Evolutionary conservation across 2,113 vertebrate species (phyloP), one percentile per base, ranked within the genome.

Genomic region (Notiomystis cincta): DNA sequence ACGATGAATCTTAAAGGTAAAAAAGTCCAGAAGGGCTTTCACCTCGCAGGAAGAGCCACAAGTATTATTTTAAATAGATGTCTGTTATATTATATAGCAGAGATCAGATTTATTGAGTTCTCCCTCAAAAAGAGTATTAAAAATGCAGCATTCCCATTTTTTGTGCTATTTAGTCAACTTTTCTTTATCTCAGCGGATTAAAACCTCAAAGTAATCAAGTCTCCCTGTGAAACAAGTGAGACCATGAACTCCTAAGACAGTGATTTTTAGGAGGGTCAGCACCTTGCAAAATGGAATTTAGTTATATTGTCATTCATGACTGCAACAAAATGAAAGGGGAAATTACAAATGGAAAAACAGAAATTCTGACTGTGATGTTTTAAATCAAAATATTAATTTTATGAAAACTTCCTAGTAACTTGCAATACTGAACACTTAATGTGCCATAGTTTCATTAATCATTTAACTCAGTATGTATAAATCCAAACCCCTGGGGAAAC

Each of bases 401-500:
- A 91, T 67, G 93, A 88, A 96, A 78, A 90, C 67, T 93, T 80
- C 53, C 33, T 70, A 94, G 58, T 56, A 83, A 81, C 67, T 67
- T 77, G 60, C 62, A 92, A 86, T 56, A 58, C 71, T 10, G 47
- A 96, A 92, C 40, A 75, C 15, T 83, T 88, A 83, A 90, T 66
- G 40, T 92, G 82, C 56, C 65, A 64, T 17, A 69, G 83, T 87
- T 97, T 82, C 87, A 91, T 92, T 94, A 92, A 93, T 95, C 87
- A 84, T 92, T 93, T 89, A 95, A 86, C 81, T 96, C 90, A 73
- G 90, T 92, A 60, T 80, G 80, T 75, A 94, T 92, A 96, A 96
- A 97, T 79, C 72, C 42, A 79, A 90, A 81, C 19, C 80, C 93
- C 91, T 58, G 56, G 51, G 54, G 87, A 95, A 66, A 77, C 25